These are phyloP conservation scores for Tyto alba DNA, from an alignment of 2,113 vertebrate genomes.

Conservation along the genomic window DNA sequence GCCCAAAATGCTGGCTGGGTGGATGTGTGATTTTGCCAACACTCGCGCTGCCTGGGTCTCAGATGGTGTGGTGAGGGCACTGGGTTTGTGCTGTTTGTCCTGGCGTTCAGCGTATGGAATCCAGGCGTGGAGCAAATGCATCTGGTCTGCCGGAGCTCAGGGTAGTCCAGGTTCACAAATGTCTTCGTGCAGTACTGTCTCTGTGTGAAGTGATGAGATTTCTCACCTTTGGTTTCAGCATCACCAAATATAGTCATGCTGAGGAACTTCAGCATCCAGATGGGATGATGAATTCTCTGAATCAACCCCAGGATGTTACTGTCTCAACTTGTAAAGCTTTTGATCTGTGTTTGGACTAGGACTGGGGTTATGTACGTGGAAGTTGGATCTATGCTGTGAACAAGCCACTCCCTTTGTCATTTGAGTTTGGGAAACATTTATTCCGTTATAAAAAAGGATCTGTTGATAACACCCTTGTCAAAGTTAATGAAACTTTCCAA, in stretches of 20 bases:
- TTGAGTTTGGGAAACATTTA: not conserved
- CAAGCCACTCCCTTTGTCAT: not conserved
- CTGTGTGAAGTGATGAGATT: not conserved
- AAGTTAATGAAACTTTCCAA: not conserved
- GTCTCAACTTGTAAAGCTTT: not conserved
- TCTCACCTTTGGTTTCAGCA: slow-evolving; percentile 15
- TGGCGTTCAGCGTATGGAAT: not conserved
- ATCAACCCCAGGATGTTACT: slow-evolving; percentile 40
- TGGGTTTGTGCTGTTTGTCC: not conserved
- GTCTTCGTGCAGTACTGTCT: not conserved
- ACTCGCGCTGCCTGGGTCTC: accelerated
- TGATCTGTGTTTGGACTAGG: not conserved
- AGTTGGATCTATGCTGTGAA: not conserved
- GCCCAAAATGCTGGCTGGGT: accelerated
- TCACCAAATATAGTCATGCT: slow-evolving; percentile 33
- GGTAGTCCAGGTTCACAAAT: accelerated
- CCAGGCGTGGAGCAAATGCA: not conserved
- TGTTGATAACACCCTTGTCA: not conserved
- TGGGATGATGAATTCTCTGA: slow-evolving; percentile 46
- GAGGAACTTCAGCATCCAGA: not conserved
- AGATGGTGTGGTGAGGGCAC: not conserved
- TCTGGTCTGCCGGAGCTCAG: not conserved
- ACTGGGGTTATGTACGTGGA: not conserved
- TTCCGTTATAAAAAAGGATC: not conserved
- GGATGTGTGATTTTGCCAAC: not conserved